These are phyloP conservation scores for Bubo bubo DNA, from an alignment of 2,113 vertebrate species.

Conservation along the genomic window DNA sequence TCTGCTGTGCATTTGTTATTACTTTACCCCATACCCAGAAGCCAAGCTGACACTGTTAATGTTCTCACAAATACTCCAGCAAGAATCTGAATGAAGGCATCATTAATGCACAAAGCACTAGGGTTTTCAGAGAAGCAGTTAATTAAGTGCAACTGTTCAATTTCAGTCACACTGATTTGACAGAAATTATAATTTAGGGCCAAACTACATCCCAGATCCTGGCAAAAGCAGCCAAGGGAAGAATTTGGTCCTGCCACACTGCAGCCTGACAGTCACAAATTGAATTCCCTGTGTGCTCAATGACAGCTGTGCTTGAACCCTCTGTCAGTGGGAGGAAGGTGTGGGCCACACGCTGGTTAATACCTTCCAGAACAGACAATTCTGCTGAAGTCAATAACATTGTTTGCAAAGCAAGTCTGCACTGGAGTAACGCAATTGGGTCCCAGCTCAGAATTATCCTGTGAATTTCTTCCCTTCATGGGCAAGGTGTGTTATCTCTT, in stretches of 20 bases:
- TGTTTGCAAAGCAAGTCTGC: neutral
- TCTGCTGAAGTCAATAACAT: neutral
- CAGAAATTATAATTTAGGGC: conserved; percentile 24
- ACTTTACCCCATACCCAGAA: neutral
- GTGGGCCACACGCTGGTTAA: fast-evolving
- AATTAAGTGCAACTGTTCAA: conserved; percentile 29
- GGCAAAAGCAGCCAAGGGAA: neutral
- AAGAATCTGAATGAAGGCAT: neutral
- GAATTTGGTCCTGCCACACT: neutral
- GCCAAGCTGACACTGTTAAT: neutral
- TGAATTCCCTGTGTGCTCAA: neutral
- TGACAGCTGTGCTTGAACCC: neutral
- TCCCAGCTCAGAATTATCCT: neutral
- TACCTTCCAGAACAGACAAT: neutral
- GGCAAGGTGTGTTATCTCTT: neutral
- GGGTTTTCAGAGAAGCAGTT: neutral
- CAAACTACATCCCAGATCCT: neutral
- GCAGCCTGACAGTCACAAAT: neutral
- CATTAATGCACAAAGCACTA: neutral
- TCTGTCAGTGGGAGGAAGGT: neutral
- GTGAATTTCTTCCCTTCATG: neutral
- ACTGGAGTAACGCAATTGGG: neutral
- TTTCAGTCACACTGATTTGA: neutral
- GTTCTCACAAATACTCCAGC: neutral
- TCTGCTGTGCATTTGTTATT: neutral